Base-by-base conservation (phyloP, 2,888 invertebrate genomes). In the Chaetoderma sp. region DNA sequence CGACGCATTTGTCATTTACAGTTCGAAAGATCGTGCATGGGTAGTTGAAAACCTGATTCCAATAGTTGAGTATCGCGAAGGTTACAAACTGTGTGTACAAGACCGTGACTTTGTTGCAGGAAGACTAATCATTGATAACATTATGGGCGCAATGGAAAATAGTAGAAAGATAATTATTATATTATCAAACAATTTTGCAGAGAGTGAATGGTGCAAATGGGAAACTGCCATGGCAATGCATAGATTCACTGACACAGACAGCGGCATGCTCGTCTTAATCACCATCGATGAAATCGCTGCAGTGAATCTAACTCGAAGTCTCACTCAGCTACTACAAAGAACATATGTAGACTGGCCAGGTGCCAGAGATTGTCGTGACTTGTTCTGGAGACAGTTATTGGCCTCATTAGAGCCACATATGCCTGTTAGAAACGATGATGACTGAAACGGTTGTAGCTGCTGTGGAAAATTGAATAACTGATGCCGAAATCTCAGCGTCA, bases 91-190 rank as follows among this genome's bases (percentile, higher is more conserved):
- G 18, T 47, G 49, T 6, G 8, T 47, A 25, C 92, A 92, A 71
- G 91, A 92, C 78, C 88, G 92, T 49, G 92, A 92, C 76, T 92
- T 92, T 81, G 89, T 90, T 89, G 90, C 91, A n/a, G 92, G 92
- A 0, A 87, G 90, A 0, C 89, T 91, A 3, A 92, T 92, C 63
- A 82, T 92, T 67, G 92, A 92, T 78, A 92, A 92, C 73, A 92
- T 92, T 69, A 89, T 91, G 0, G 89, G 90, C 0, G 90, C 91
- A 76, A 91, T 92, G 89, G 91, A 92, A 73, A 88, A 90, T 1
- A 92, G 92, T 0, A 86, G 90, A 21, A 89, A 89, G 4, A 89
- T 92, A 0, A 88, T 92, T 85, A 83, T 92, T 63, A 88, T 92
- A 8, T 88, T 92, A 16, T 91, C 92, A 0, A 87, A 89, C 44